A percentile compares a stretch with the other conserved stretches of the same genome.
phyloP scores from a whole-genome alignment of 2,888 invertebrate species.

The Orthosia gracilis region DNA sequence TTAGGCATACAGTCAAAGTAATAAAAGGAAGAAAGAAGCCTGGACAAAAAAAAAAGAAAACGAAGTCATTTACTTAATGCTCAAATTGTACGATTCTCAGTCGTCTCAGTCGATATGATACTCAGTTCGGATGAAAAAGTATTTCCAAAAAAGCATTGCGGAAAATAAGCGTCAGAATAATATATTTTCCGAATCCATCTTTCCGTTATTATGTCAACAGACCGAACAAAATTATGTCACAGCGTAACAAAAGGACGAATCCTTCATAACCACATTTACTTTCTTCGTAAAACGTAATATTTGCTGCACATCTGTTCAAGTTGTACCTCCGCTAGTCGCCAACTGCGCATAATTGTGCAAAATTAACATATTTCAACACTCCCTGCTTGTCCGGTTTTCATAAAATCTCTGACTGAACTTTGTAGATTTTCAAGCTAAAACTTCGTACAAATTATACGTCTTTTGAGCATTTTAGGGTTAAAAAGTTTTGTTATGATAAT shows the following conservation, averaged over 20 bases:
- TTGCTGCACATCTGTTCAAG: slow-evolving; percentile 41
- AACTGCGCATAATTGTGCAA: slow-evolving; percentile 69
- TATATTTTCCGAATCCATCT: neutral
- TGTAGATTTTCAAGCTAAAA: slow-evolving; percentile 56
- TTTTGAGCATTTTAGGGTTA: slow-evolving; percentile 20
- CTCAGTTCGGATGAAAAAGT: neutral
- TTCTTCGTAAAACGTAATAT: slow-evolving; percentile 30
- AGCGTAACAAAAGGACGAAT: slow-evolving; percentile 13
- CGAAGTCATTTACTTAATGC: too few relatives aligned
- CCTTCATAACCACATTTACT: slow-evolving; percentile 12
- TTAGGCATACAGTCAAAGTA: too few relatives aligned
- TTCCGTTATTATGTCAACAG: neutral
- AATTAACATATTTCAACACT: slow-evolving; percentile 71
- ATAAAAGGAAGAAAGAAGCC: too few relatives aligned
- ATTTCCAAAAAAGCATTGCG: neutral
- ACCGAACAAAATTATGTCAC: slow-evolving; percentile 11
- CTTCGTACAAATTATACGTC: slow-evolving; percentile 7
- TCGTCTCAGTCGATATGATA: too few relatives aligned
- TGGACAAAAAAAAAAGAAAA: too few relatives aligned
- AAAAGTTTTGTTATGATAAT: slow-evolving; percentile 11
- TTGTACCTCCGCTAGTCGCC: slow-evolving; percentile 46
- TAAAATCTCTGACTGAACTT: slow-evolving; percentile 60
- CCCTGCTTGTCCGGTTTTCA: slow-evolving; percentile 58
- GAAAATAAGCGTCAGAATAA: neutral
- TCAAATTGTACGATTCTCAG: too few relatives aligned